Evolutionary conservation across 2,888 invertebrate genomes (phyloP).

Genomic region (Alloplasta piceator): DNA sequence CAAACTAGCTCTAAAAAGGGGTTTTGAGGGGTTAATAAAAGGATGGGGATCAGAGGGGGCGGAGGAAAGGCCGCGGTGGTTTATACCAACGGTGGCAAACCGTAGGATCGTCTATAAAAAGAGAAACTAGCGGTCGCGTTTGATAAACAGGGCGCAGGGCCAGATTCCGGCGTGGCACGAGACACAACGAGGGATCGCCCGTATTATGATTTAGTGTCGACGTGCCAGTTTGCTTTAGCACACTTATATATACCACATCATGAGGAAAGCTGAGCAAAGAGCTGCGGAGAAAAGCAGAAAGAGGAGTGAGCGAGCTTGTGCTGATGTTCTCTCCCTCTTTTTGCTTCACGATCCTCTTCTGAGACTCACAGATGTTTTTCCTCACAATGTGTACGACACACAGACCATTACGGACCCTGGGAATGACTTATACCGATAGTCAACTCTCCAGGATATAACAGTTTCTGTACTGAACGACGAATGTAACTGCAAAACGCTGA

Average conservation of each 20-base stretch:
- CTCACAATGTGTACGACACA: slow-evolving; percentile 51
- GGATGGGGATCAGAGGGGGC: too few relatives aligned
- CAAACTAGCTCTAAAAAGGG: slow-evolving; percentile 3
- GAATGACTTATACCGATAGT: slow-evolving; percentile 22
- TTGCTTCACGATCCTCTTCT: slow-evolving; percentile 27
- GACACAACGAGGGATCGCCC: slow-evolving; percentile 60
- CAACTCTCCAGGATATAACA: not conserved
- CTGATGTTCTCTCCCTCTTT: slow-evolving; percentile 10
- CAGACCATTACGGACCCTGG: slow-evolving; percentile 20
- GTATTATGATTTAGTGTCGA: slow-evolving; percentile 73
- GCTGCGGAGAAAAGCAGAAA: slow-evolving; percentile 39
- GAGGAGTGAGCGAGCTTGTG: not conserved
- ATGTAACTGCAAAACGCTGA: too few relatives aligned
- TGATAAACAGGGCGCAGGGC: slow-evolving; percentile 68
- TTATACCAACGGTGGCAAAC: not conserved
- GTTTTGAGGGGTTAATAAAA: too few relatives aligned
- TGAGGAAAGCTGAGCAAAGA: slow-evolving; percentile 51
- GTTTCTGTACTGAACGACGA: too few relatives aligned
- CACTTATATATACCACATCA: slow-evolving; percentile 12
- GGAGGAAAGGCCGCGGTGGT: too few relatives aligned
- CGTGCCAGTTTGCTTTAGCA: slow-evolving; percentile 54
- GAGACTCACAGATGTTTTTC: slow-evolving; percentile 62
- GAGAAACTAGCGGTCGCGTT: slow-evolving; percentile 63
- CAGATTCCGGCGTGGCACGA: slow-evolving; percentile 41
- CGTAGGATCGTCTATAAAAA: slow-evolving; percentile 53